phyloP scores from a whole-genome alignment of 2,113 vertebrate genomes.

The Dendrocopos noguchii region DNA sequence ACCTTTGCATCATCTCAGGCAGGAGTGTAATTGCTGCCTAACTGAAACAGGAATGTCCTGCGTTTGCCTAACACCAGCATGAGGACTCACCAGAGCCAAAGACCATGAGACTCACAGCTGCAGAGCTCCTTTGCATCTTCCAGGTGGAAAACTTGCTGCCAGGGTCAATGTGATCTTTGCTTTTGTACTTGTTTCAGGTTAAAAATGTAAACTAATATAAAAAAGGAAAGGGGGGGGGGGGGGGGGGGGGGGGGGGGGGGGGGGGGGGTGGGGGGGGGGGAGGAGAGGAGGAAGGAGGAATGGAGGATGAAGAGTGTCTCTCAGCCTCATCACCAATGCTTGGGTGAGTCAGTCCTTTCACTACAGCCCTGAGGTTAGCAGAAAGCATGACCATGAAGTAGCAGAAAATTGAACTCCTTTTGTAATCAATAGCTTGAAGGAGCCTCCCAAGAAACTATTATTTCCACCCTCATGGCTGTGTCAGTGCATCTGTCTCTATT shows the following conservation, averaged over 20 bases:
- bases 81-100: neutral
- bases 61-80: fast-evolving
- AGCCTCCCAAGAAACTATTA: neutral
- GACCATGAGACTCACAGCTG: fast-evolving
- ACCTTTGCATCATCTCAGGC: neutral
- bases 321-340: neutral
- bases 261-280: too few species aligned
- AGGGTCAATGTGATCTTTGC: neutral
- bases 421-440: neutral
- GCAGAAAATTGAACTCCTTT: neutral
- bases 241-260: too few species aligned
- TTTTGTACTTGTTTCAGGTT: neutral
- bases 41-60: neutral
- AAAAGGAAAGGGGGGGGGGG: neutral
- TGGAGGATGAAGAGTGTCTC: neutral
- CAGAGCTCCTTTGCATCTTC: neutral
- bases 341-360: neutral
- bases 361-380: neutral
- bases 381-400: neutral
- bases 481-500: neutral
- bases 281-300: neutral
- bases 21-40: neutral
- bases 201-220: neutral
- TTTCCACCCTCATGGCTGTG: neutral
- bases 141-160: neutral